Percentiles rank a stretch among this genome's conserved stretches.
phyloP scores from a whole-genome alignment of 1,140 invertebrate species.

The Cyphomyrmex costatus region DNA sequence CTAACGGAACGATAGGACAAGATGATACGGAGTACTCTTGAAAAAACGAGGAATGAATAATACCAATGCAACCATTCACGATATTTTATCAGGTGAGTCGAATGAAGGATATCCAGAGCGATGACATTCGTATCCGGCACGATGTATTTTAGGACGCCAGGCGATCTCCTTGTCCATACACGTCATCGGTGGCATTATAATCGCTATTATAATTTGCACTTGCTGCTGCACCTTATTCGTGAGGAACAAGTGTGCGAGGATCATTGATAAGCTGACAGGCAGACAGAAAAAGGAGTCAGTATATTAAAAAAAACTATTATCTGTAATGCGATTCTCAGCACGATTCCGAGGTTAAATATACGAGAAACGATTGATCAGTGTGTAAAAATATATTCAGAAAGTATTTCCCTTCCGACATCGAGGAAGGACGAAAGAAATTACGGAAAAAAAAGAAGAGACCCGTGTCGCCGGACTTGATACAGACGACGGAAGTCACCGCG shows the following conservation, averaged over 20 bases:
- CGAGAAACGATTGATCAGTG: background rate
- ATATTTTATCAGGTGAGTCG: constrained; percentile 47
- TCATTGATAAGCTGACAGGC: constrained; percentile 65
- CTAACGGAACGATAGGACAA: background rate
- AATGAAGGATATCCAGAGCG: background rate
- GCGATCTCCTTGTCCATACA: constrained; percentile 55
- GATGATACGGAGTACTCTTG: background rate
- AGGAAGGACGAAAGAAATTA: constrained; percentile 33
- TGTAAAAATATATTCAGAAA: constrained; percentile 39
- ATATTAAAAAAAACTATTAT: background rate
- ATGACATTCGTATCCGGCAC: background rate
- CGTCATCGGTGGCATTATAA: constrained; percentile 59
- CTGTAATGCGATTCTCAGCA: background rate
- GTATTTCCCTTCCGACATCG: constrained; percentile 18
- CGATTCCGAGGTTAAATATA: background rate
- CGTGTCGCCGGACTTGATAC: constrained; percentile 62
- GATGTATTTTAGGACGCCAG: constrained; percentile 23
- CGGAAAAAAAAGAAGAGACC: constrained; percentile 68
- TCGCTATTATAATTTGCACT: constrained; percentile 71
- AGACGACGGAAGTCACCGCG: constrained; percentile 69
- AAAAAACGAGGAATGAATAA: constrained; percentile 39
- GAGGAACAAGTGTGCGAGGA: constrained; percentile 70
- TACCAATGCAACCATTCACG: background rate
- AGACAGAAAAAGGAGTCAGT: constrained; percentile 70
- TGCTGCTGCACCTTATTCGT: constrained; percentile 81